Conservation (phyloP, 2,797 vertebrate genomes). For the Acanthis flammea region DNA sequence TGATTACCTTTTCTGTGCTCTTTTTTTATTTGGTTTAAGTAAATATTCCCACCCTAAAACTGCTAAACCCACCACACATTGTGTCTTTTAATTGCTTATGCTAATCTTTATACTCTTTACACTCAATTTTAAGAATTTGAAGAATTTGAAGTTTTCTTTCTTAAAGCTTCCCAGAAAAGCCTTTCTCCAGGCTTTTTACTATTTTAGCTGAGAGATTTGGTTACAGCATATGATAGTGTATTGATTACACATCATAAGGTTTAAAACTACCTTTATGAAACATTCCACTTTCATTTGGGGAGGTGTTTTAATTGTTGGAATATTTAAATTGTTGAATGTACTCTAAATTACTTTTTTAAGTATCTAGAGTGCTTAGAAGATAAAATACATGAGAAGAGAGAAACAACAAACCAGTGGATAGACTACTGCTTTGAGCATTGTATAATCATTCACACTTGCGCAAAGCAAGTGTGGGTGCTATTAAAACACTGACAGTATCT, state of each 20-base stretch:
- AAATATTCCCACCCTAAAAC: not conserved
- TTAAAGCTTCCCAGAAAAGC: not conserved
- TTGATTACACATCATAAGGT: not conserved
- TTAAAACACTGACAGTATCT: not conserved
- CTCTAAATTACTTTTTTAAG: not conserved
- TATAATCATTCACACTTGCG: not conserved
- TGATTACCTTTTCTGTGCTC: not conserved
- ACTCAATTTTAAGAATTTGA: not conserved
- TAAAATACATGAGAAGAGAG: not conserved
- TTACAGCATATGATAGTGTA: not conserved
- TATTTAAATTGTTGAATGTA: not conserved
- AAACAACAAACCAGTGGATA: not conserved
- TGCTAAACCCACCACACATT: not conserved
- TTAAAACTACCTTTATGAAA: not conserved
- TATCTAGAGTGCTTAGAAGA: not conserved
- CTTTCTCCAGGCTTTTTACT: not conserved
- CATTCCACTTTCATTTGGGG: not conserved
- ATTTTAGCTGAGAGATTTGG: not conserved
- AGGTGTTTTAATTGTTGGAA: not conserved
- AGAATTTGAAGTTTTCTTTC: not conserved
- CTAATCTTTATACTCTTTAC: not conserved
- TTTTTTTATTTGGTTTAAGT: not conserved
- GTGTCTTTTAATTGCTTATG: not conserved
- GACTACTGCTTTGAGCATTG: not conserved
- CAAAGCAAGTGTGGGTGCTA: not conserved